Percentiles rank a stretch among this genome's conserved stretches.
phyloP scores from a whole-genome alignment of 2,797 vertebrate genomes.

The Anas bahamensis region DNA sequence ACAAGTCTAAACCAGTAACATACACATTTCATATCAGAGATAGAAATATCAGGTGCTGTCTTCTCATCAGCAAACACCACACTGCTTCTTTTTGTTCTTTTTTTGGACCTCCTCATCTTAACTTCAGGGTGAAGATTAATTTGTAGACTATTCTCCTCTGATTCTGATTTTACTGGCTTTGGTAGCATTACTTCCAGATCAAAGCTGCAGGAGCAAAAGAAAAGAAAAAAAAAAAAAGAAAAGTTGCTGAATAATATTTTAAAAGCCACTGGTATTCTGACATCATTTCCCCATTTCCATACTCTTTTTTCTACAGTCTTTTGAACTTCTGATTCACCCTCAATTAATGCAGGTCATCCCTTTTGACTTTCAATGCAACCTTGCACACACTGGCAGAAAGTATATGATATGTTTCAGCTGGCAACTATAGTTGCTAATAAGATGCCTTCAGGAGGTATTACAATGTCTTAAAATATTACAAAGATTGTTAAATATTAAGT shows the following conservation, averaged over 20 bases:
- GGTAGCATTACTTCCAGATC: slow-evolving; percentile 73
- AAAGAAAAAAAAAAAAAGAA: slow-evolving; percentile 20
- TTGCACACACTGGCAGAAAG: background rate
- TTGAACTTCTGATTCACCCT: no score
- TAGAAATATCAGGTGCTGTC: slow-evolving; percentile 49
- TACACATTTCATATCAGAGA: slow-evolving; percentile 78
- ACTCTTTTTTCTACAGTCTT: no score
- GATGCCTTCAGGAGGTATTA: background rate
- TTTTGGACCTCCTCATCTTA: slow-evolving; percentile 91
- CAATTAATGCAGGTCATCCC: slow-evolving; percentile 18
- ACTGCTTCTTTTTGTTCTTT: slow-evolving; percentile 93
- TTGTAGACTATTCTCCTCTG: slow-evolving; percentile 65
- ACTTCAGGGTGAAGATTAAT: slow-evolving; percentile 87
- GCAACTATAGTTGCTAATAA: background rate
- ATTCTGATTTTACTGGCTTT: slow-evolving; percentile 68
- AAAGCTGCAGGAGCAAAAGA: slow-evolving; percentile 66
- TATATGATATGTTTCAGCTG: background rate
- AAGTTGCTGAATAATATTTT: slow-evolving; percentile 25
- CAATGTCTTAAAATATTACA: background rate
- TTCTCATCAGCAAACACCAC: slow-evolving; percentile 89
- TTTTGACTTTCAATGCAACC: background rate
- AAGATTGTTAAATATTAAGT: background rate
- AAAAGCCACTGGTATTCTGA: slow-evolving; percentile 24
- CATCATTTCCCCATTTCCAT: background rate
- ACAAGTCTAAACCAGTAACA: slow-evolving; percentile 7